phyloP scores from a whole-genome alignment of 2,888 invertebrate genomes.

The Sphaerolaimus hirsutus region DNA sequence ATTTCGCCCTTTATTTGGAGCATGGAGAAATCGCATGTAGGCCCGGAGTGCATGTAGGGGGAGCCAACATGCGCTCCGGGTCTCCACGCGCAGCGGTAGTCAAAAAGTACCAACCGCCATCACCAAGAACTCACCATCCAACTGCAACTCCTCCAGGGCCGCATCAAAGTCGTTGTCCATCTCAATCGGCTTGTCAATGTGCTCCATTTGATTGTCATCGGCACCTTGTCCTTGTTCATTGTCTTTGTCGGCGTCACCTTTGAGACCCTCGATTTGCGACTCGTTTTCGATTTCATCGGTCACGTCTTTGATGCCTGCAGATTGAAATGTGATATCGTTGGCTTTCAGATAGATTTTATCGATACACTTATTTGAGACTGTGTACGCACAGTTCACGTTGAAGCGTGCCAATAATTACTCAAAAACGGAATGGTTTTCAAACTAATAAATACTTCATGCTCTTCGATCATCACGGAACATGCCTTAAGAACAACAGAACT shows the following conservation, averaged over 20 bases:
- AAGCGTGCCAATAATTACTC: too few relatives aligned
- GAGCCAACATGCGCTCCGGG: too few relatives aligned
- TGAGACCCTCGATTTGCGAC: constrained; percentile 40
- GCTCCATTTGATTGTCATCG: not conserved
- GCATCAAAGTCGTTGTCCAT: constrained; percentile 19
- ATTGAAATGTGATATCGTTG: too few relatives aligned
- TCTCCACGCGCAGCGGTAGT: too few relatives aligned
- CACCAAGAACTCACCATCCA: not conserved
- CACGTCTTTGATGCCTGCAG: constrained; percentile 65
- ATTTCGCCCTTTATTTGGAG: too few relatives aligned
- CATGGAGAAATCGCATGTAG: too few relatives aligned
- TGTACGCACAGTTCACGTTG: too few relatives aligned
- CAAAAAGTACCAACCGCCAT: too few relatives aligned
- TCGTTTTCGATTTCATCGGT: constrained; percentile 66
- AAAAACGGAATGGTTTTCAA: too few relatives aligned
- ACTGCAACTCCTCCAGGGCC: constrained; percentile 6
- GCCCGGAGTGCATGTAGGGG: too few relatives aligned
- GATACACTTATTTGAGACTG: too few relatives aligned
- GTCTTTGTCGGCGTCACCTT: not conserved
- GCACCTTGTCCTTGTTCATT: not conserved
- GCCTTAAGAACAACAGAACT: not conserved
- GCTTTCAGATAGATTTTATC: too few relatives aligned
- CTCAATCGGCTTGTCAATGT: constrained; percentile 15
- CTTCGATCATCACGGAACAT: not conserved
- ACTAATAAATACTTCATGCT: not conserved